phyloP scores from a whole-genome alignment of 1,140 invertebrate species.

The Penaeus vannamei region DNA sequence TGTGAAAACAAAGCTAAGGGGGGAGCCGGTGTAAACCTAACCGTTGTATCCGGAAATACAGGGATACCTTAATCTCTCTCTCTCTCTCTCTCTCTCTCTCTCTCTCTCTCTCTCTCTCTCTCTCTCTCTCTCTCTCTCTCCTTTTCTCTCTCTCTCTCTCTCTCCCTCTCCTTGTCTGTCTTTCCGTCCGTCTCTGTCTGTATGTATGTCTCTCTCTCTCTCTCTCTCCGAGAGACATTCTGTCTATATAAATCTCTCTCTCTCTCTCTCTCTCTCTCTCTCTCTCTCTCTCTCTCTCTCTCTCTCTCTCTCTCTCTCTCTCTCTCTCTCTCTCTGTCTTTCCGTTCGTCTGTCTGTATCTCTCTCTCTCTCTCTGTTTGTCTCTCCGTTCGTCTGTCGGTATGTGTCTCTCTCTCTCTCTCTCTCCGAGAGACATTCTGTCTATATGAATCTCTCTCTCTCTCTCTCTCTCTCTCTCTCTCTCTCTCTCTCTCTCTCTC shows the following conservation, averaged over 20 bases:
- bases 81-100: neutral
- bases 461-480: conserved; percentile 21
- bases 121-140: conserved; percentile 13
- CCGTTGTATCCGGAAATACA: no score
- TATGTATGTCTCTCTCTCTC: neutral
- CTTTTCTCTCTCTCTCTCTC: neutral
- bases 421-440: no score
- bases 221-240: no score
- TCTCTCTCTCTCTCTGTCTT: neutral
- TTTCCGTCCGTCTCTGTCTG: neutral
- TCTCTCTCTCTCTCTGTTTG: neutral
- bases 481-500: conserved; percentile 39
- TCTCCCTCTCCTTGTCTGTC: conserved; percentile 2
- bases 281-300: neutral
- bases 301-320: neutral
- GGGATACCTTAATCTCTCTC: neutral
- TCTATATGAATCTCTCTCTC: conserved; percentile 8
- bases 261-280: neutral
- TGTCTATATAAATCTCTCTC: no score
- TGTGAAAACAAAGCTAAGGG: no score
- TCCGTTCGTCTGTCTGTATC: neutral
- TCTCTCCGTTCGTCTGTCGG: no score
- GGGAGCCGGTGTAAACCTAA: no score
- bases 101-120: conserved; percentile 9
- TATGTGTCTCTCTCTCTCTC: conserved; percentile 27